Evolutionary conservation across 2,113 vertebrate genomes (phyloP).

Genomic region (Tapirus terrestris): DNA sequence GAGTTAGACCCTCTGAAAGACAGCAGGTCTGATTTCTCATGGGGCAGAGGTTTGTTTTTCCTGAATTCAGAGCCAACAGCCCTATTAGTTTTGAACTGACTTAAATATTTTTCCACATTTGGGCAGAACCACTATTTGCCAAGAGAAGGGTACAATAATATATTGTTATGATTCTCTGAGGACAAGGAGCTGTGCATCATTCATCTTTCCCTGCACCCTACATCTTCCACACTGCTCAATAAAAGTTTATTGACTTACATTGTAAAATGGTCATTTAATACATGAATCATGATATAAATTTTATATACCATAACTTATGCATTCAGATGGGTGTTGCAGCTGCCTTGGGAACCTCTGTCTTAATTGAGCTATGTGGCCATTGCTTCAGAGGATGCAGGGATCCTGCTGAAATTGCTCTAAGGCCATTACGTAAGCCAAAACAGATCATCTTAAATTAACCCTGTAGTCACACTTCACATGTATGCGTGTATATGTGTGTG

Average conservation of each 20-base stretch:
- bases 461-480: background rate
- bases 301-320: background rate
- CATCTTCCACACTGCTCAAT: background rate
- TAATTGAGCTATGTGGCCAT: background rate
- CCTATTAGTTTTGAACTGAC: constrained; percentile 52
- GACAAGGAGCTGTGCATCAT: background rate
- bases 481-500: background rate
- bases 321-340: background rate
- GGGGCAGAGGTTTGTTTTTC: constrained; percentile 57
- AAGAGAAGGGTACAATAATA: constrained; percentile 41
- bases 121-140: constrained; percentile 44
- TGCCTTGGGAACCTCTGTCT: background rate
- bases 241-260: constrained; percentile 23
- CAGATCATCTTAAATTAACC: background rate
- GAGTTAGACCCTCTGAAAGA: background rate
- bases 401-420: background rate
- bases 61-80: constrained; percentile 33
- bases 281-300: background rate
- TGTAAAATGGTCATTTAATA: background rate
- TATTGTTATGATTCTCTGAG: background rate
- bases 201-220: background rate
- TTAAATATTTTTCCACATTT: constrained; percentile 68
- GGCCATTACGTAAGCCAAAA: background rate
- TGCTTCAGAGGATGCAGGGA: background rate
- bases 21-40: background rate